These are phyloP conservation scores for Malurus cyaneus DNA, from an alignment of 2,113 vertebrate genomes.

Conservation along the genomic window DNA sequence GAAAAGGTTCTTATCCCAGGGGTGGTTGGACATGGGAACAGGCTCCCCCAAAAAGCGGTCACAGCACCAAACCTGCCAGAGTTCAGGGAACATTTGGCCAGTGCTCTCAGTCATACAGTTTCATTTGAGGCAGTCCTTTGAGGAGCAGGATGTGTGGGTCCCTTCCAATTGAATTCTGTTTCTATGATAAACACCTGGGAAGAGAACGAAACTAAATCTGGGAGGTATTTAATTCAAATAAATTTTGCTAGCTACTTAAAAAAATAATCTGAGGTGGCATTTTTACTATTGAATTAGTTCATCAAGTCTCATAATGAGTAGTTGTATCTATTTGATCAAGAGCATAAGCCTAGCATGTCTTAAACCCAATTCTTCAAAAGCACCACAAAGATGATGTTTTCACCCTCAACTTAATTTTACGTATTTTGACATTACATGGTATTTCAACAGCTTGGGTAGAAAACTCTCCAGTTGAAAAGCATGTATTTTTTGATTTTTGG, in stretches of 20 bases:
- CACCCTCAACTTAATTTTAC: neutral
- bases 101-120: neutral
- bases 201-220: neutral
- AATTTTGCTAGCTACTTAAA: neutral
- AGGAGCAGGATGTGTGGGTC: neutral
- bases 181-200: neutral
- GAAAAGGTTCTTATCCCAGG: neutral
- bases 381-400: neutral
- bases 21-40: neutral
- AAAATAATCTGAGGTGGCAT: neutral
- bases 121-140: neutral
- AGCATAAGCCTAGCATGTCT: neutral
- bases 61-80: neutral
- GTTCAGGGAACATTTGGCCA: neutral
- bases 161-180: neutral
- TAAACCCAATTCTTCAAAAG: neutral
- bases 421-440: neutral
- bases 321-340: neutral
- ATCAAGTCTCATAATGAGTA: neutral
- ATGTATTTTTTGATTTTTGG: rapidly evolving
- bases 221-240: neutral
- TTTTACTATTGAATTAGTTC: neutral
- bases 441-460: neutral
- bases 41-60: neutral
- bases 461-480: neutral